Base-by-base conservation (phyloP, 2,113 vertebrate genomes). In the Notothenia coriiceps region DNA sequence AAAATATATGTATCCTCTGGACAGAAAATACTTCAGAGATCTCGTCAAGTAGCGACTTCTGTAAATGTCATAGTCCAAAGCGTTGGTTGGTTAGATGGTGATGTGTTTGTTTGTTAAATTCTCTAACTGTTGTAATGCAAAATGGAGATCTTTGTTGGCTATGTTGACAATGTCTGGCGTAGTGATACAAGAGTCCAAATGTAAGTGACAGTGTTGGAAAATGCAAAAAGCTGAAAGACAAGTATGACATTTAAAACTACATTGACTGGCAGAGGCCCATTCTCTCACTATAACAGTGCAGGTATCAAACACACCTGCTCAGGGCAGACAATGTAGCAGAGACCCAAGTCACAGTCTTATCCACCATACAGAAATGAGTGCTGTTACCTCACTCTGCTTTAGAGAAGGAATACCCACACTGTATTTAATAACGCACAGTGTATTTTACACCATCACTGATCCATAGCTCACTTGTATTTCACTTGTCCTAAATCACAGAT, bases 251-350 rank as follows among this genome's bases (percentile, higher is more conserved):
- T 79, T 81, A 77, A 57, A 78, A 86, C 63, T 79, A 33, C 56
- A 70, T 62, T 87, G 69, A 90, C 77, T 72, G 70, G 62, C 63
- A 82, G 55, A 84, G 56, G 80, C 84, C 80, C 80, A 82, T 85
- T 86, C 71, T 91, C 70, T 83, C 81, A 83, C 77, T 79, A 49
- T 59, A 74, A 74, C n/a, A 77, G 73, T 51, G 77, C 85, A 89
- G 90, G 87, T 90, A 81, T 63, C 57, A 68, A 84, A 83, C 74
- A 86, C 70, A 92, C 88, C 88, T 93, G 90, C 81, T 92, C 78
- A 89, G 90, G 84, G 92, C 89, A 93, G 91, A 93, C 80, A 90
- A 95, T 95, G 95, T 95, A 96, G 95, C 94, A 94, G 88, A 94
- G 77, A 89, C 79, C 79, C 89, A 89, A 93, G 80, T 92, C 78